phyloP scores from a whole-genome alignment of 2,797 vertebrate species.

The Phataginus tricuspis region DNA sequence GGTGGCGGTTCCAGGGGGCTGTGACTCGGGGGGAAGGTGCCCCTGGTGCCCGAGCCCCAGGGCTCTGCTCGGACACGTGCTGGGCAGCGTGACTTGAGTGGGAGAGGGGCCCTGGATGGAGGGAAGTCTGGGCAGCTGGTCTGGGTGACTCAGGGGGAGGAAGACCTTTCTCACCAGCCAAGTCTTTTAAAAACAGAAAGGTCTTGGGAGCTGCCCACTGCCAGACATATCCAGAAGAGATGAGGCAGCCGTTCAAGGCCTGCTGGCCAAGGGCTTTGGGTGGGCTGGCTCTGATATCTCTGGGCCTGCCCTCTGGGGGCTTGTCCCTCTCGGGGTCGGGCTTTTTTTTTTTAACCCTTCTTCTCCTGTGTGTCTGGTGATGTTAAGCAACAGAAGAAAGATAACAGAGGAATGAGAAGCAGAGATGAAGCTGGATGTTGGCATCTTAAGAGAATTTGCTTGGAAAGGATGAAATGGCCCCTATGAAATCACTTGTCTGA shows the following conservation, averaged over 20 bases:
- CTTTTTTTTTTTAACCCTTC: background rate
- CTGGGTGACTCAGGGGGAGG: fast-evolving
- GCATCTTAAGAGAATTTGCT: fast-evolving
- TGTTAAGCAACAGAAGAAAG: background rate
- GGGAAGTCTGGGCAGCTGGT: too few species aligned
- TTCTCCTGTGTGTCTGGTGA: fast-evolving
- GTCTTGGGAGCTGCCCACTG: background rate
- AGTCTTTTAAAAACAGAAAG: background rate
- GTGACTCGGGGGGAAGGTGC: fast-evolving
- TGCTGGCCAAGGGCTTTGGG: fast-evolving
- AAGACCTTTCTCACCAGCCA: background rate
- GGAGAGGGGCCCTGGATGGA: background rate
- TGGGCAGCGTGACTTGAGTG: background rate
- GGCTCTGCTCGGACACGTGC: fast-evolving
- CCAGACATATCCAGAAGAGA: background rate
- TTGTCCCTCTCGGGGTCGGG: too few species aligned
- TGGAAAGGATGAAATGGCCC: background rate
- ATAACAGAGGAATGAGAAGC: too few species aligned
- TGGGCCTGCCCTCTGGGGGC: background rate
- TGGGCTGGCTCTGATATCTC: fast-evolving
- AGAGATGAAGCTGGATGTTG: fast-evolving
- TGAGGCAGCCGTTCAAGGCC: fast-evolving
- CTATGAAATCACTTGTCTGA: background rate
- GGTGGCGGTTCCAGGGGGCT: background rate
- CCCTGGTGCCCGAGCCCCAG: background rate